Conservation (phyloP, 1,140 invertebrate genomes). For the Drosophila equinoxialis region DNA sequence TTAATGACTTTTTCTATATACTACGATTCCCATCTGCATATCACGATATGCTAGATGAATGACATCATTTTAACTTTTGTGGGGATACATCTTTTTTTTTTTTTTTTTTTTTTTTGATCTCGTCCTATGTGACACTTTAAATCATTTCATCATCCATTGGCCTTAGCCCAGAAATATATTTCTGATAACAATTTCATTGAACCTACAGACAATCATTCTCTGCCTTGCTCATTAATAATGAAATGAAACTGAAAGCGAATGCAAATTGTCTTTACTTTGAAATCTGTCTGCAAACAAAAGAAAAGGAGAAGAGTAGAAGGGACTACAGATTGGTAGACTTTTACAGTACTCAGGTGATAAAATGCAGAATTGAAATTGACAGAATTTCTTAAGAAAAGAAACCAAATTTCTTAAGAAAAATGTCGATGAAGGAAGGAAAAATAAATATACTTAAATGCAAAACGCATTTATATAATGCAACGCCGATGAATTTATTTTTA, state of each 20-base stretch:
- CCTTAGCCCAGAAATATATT: constrained; percentile 40
- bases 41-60: constrained; percentile 46
- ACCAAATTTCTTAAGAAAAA: constrained; percentile 20
- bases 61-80: constrained; percentile 36
- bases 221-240: constrained; percentile 48
- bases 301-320: neutral
- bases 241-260: constrained; percentile 15
- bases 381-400: constrained; percentile 2
- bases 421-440: neutral
- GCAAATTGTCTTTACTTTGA: constrained; percentile 45
- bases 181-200: constrained; percentile 40
- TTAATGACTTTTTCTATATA: constrained; percentile 59
- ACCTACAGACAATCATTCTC: constrained; percentile 9
- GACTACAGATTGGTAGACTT: neutral
- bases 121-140: neutral
- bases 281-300: constrained; percentile 35
- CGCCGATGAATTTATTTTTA: no score
- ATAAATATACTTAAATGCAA: neutral
- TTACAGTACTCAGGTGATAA: constrained; percentile 37
- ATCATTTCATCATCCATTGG: constrained; percentile 56
- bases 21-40: constrained; percentile 43
- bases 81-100: no score
- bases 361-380: constrained; percentile 18
- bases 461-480: neutral
- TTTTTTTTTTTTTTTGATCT: neutral